Evolutionary conservation across 2,888 invertebrate species (phyloP).

Genomic region (Gastrophysa polygoni): DNA sequence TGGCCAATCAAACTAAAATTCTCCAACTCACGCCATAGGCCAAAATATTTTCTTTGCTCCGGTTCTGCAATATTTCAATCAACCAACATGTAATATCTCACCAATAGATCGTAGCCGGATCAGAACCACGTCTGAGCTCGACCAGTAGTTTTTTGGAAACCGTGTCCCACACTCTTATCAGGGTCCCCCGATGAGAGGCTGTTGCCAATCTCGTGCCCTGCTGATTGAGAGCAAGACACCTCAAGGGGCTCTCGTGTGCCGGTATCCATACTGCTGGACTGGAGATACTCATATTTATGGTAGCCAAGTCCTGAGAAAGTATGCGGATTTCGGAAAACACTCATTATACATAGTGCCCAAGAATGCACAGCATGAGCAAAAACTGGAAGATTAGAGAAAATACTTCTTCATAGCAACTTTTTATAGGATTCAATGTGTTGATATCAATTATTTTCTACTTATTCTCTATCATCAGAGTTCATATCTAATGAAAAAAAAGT

Average conservation of each 20-base stretch:
- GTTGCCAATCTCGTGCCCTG: conserved; percentile 82
- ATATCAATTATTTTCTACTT: too few relatives aligned
- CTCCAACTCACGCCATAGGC: too few relatives aligned
- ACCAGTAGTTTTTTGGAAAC: conserved; percentile 67
- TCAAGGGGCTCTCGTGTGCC: conserved; percentile 77
- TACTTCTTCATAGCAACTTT: too few relatives aligned
- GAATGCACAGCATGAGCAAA: too few relatives aligned
- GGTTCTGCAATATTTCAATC: too few relatives aligned
- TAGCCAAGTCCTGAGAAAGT: conserved; percentile 28
- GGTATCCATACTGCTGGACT: conserved; percentile 76
- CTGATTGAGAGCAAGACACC: conserved; percentile 77
- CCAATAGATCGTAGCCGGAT: conserved; percentile 84
- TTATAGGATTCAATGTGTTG: too few relatives aligned
- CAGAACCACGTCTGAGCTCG: conserved; percentile 80
- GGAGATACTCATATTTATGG: conserved; percentile 60
- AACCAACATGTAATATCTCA: conserved; percentile 53
- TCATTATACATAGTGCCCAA: too few relatives aligned
- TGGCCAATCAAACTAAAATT: too few relatives aligned
- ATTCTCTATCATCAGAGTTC: too few relatives aligned
- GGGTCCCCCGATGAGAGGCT: conserved; percentile 81
- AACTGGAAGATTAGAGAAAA: too few relatives aligned
- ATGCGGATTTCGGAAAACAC: neutral
- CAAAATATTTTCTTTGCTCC: too few relatives aligned
- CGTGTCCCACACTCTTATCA: conserved; percentile 84
- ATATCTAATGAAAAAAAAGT: too few relatives aligned